These are phyloP conservation scores for Brachyistius frenatus DNA, from an alignment of 2,113 vertebrate species.

Conservation along the genomic window DNA sequence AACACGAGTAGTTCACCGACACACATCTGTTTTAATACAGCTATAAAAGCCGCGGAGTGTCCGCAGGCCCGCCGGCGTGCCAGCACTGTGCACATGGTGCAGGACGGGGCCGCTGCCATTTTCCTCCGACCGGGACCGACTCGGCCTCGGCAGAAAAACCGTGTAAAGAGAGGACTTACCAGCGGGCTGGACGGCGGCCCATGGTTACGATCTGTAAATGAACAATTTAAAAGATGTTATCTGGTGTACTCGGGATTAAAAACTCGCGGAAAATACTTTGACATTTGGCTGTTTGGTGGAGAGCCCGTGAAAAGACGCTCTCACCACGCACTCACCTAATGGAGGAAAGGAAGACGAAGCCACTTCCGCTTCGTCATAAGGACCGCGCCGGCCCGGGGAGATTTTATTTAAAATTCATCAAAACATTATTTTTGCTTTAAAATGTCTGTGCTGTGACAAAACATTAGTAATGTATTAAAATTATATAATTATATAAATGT, in stretches of 20 bases:
- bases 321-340: conserved; percentile 86
- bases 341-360: conserved; percentile 82
- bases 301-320: conserved; percentile 41
- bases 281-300: not conserved
- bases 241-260: fast-evolving
- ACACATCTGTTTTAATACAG: fast-evolving
- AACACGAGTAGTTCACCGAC: fast-evolving
- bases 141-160: not conserved
- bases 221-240: conserved; percentile 34
- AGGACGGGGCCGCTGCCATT: conserved; percentile 76
- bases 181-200: conserved; percentile 88
- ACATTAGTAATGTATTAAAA: fast-evolving
- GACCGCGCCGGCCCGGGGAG: not conserved
- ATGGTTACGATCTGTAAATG: conserved; percentile 81
- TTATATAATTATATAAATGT: not conserved
- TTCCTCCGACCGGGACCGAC: conserved; percentile 39
- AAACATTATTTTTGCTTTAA: not conserved
- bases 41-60: fast-evolving
- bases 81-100: conserved; percentile 74
- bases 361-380: conserved; percentile 79
- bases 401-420: not conserved
- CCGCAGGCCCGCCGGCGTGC: not conserved
- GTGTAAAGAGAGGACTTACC: conserved; percentile 74
- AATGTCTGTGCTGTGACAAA: not conserved
- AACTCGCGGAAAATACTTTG: not conserved